Evolutionary conservation across 2,888 invertebrate genomes (phyloP), one percentile per base, ranked within the genome.

Genomic region (Troides aeacus): DNA sequence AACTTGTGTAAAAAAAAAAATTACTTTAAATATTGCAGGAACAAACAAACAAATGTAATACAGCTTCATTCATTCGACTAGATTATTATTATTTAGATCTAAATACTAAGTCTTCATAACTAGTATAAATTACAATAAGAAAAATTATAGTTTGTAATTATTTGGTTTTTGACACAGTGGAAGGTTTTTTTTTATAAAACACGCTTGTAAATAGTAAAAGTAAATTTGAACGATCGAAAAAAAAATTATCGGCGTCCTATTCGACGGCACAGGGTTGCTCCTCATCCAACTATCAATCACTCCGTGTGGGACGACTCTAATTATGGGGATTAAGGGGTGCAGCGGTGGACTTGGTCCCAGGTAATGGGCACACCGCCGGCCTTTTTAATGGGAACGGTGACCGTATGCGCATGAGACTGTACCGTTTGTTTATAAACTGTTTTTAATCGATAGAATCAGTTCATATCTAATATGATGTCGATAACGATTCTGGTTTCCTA

Each of bases 311-410:
- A 89, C 82, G 87, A 79, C 84, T 83, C 80, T 92, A 92, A 92
- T 92, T 92, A 91, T 88, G 87, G 90, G 90, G 90, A 90, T 90
- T 88, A 90, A 80, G 83, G 46, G 84, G 82, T 80, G 66, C 70
- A 70, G 82, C 81, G 77, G 76, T 78, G 75, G 81, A 77, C 75
- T 76, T 74, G 81, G 81, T 77, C 78, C 79, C 87, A 89, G 85
- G 84, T 87, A 89, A 90, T 89, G 84, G 86, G 79, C 79, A 80
- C 81, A 77, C 75, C 66, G 76, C 76, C 81, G 80, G 78, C 76
- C 76, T 75, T 77, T 82, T 83, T 85, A 84, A 83, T 83, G 83
- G 80, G 79, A 78, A 79, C 75, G 74, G 78, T 78, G 77, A 82
- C 78, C 75, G 80, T 79, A 78, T 76, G 77, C 71, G 72, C 74